These are phyloP conservation scores for Hydrolagus colliei DNA, from an alignment of 2,797 vertebrate species.

Conservation along the genomic window DNA sequence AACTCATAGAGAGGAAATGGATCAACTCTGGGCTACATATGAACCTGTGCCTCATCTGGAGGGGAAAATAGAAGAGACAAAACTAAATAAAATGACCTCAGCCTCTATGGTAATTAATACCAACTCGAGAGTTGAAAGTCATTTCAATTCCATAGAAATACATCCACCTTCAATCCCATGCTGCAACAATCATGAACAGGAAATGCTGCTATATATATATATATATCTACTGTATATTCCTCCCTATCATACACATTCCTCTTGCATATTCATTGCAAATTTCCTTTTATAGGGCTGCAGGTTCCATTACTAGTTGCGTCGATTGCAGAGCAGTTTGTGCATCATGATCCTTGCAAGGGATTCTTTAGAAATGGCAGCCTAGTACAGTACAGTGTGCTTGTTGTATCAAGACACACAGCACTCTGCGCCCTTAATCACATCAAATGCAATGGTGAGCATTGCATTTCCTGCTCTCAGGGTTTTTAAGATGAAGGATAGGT, in stretches of 20 bases:
- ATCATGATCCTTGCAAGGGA: background rate
- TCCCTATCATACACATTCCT: constrained; percentile 7
- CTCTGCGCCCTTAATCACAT: background rate
- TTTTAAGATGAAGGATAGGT: background rate
- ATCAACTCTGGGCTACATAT: background rate
- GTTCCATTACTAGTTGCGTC: background rate
- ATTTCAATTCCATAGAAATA: constrained; percentile 1
- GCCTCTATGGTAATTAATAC: background rate
- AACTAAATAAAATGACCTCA: constrained; percentile 20
- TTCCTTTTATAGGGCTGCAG: background rate
- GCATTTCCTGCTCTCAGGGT: background rate
- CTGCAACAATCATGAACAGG: background rate
- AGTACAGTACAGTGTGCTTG: background rate
- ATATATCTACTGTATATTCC: too few relatives aligned
- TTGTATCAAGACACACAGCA: too few relatives aligned
- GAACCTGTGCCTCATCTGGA: constrained; percentile 7
- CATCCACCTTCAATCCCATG: background rate
- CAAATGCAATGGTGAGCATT: background rate
- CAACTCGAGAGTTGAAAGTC: background rate
- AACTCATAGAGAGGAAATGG: background rate
- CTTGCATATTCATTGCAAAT: background rate
- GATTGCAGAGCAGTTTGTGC: background rate
- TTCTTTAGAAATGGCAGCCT: background rate
- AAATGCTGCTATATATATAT: background rate
- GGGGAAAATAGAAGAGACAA: background rate